Base-by-base conservation (phyloP, 2,797 vertebrate genomes). In the Clarias fuscus region DNA sequence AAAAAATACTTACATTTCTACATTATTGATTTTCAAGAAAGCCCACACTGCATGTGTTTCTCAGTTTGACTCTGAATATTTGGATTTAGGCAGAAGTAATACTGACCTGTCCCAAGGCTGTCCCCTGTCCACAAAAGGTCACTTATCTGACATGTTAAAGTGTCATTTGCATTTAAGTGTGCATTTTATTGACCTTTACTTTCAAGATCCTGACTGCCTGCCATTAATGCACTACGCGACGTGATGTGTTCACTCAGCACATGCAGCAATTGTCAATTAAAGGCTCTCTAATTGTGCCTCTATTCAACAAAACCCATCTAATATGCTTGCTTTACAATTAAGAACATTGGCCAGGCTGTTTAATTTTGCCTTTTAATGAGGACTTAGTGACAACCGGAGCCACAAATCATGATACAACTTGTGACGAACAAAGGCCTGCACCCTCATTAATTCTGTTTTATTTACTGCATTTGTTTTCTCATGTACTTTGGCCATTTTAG, bases 191-290 rank as follows among this genome's bases (percentile, higher is more conserved):
- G 91, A 94, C 92, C 94, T 89, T 92, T 92, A 91, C 71, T 43
- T 90, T 93, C 90, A 92, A 93, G 92, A 89, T 95, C 94, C 93
- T 96, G 96, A 95, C 92, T 93, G 94, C 90, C 94, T 95, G 95
- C 95, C 95, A 94, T 96, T 96, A 96, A 95, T 96, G 94, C 91
- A 91, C 93, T 93, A 94, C 86, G 91, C 88, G 92, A 91, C 91
- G 94, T 96, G 95, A 96, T 95, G 94, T 92, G 94, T 96, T 97
- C 96, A 95, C 96, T 97, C 97, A 96, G 96, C 95, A 96, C 84
- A 89, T 88, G 93, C 94, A 84, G 90, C 89, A 91, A 95, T 94
- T 96, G 95, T 96, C 96, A 97, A 98, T 97, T 97, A 97, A 92
- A 88, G 95, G 94, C 92, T 85, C 94, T 89, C 93, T 96, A 94